Conservation (phyloP, 2,888 invertebrate genomes). For the Drosophila limbata region DNA sequence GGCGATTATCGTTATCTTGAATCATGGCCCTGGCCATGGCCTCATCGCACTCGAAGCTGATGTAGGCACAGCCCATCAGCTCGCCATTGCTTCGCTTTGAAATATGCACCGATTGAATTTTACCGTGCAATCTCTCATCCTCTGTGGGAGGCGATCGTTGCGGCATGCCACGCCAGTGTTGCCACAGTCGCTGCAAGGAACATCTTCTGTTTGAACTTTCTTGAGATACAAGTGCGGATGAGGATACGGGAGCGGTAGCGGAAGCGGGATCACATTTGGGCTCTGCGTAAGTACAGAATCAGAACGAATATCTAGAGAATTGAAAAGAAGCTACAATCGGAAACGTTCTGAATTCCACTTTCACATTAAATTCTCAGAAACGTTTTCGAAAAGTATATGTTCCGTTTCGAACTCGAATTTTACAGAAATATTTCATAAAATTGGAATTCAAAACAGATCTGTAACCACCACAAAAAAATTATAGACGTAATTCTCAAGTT, state of each 20-base stretch:
- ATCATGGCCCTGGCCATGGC: slow-evolving; percentile 36
- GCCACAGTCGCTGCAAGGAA: slow-evolving; percentile 45
- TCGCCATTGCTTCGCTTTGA: slow-evolving; percentile 42
- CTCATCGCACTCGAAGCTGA: slow-evolving; percentile 48
- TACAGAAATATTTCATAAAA: neutral
- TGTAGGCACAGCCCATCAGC: slow-evolving; percentile 56
- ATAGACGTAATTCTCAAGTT: slow-evolving; percentile 2
- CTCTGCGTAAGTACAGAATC: slow-evolving; percentile 55
- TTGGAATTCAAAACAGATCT: neutral
- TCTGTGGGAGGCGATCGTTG: neutral
- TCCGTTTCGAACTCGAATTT: neutral
- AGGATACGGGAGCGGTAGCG: too few species aligned
- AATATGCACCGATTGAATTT: slow-evolving; percentile 52
- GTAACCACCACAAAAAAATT: slow-evolving; percentile 1
- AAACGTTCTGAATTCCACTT: neutral
- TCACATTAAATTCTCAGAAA: neutral
- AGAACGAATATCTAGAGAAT: slow-evolving; percentile 38
- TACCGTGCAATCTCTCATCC: slow-evolving; percentile 41
- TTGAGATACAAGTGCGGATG: too few species aligned
- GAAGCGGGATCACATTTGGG: neutral
- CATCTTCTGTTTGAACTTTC: neutral
- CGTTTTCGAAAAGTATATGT: neutral
- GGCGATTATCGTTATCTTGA: slow-evolving; percentile 15
- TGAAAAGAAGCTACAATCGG: slow-evolving; percentile 13
- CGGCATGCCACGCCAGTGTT: slow-evolving; percentile 26